A percentile compares a stretch with the other conserved stretches of the same genome.
Evolutionary conservation across 2,113 vertebrate species (phyloP).

Genomic region (Cynoglossus semilaevis): DNA sequence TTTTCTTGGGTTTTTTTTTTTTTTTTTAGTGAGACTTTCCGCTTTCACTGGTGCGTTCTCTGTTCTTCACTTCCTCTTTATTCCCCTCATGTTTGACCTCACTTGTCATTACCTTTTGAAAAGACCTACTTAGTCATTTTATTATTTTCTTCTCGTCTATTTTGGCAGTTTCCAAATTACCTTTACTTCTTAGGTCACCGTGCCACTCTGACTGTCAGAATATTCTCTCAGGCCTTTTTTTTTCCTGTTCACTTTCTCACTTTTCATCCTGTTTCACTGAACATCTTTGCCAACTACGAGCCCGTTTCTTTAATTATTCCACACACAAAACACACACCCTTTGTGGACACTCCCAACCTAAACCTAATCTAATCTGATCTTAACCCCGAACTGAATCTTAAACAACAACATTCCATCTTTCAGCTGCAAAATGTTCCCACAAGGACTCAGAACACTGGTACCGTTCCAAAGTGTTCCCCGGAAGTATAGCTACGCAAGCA

Average conservation of each 20-base stretch:
- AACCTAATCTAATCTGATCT: too few species aligned
- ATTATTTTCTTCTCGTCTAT: conserved; percentile 17
- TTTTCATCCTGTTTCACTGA: conserved; percentile 25
- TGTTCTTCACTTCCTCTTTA: conserved; percentile 32
- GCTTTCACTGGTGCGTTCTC: neutral
- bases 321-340: too few species aligned
- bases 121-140: conserved; percentile 31
- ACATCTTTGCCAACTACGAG: conserved; percentile 25
- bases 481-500: too few species aligned
- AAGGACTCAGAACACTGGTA: too few species aligned
- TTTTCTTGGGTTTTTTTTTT: too few species aligned
- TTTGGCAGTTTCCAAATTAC: conserved; percentile 20
- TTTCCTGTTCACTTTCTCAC: conserved; percentile 1
- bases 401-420: too few species aligned
- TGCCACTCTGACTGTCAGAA: conserved; percentile 13
- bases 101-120: conserved; percentile 17
- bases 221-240: conserved; percentile 25
- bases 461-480: too few species aligned
- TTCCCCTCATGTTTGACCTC: conserved; percentile 28
- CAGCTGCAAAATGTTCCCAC: too few species aligned
- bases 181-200: conserved; percentile 8
- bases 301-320: conserved; percentile 39
- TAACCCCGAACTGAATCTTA: too few species aligned
- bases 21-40: too few species aligned
- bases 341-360: too few species aligned